phyloP scores from a whole-genome alignment of 2,113 vertebrate genomes.

The Rhinolophus ferrumequinum region DNA sequence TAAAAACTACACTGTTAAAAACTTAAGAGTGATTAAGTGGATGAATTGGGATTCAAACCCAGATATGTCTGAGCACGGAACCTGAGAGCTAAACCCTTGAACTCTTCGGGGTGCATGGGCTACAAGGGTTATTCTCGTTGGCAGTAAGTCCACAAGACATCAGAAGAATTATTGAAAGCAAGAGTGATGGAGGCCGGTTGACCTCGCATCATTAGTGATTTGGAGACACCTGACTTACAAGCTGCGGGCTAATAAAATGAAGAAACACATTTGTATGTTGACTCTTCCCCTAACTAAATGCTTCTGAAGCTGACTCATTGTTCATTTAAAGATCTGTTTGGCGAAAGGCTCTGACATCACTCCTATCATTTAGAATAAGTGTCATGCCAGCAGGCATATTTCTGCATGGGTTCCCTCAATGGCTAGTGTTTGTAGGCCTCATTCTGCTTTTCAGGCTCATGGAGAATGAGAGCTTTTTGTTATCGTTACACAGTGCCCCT shows the following conservation, averaged over 20 bases:
- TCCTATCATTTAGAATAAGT: constrained; percentile 71
- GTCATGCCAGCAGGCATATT: constrained; percentile 70
- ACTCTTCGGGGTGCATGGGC: not conserved
- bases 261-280: constrained; percentile 29
- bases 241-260: constrained; percentile 26
- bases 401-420: constrained; percentile 79
- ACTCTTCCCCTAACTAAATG: not conserved
- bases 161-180: not conserved
- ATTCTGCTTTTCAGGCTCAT: constrained; percentile 74
- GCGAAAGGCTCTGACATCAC: constrained; percentile 62
- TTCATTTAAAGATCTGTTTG: constrained; percentile 73
- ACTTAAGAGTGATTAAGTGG: not conserved
- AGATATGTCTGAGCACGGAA: not conserved
- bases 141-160: not conserved
- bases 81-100: not conserved
- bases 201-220: not conserved
- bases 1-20: not conserved
- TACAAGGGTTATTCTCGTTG: not conserved
- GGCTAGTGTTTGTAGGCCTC: constrained; percentile 54
- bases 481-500: constrained; percentile 73
- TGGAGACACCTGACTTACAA: constrained; percentile 23
- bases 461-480: constrained; percentile 70
- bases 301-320: constrained; percentile 54
- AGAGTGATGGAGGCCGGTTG: not conserved
- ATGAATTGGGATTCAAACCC: not conserved